These are phyloP conservation scores for Gortyna flavago DNA, from an alignment of 2,888 invertebrate genomes.

Conservation along the genomic window DNA sequence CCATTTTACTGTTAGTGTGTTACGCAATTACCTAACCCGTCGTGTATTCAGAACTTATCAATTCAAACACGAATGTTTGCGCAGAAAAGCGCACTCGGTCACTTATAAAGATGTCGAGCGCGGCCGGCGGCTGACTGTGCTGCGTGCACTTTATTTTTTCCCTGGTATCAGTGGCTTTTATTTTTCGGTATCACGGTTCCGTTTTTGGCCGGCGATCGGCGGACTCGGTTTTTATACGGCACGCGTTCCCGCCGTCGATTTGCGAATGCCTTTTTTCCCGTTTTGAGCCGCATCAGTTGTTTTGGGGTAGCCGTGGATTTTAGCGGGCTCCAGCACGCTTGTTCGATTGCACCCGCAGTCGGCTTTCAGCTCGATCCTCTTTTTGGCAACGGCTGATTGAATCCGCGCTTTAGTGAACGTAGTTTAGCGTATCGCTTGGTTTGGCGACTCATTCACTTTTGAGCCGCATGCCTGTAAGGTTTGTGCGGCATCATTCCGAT, in stretches of 20 bases:
- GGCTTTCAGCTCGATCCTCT: constrained; percentile 78
- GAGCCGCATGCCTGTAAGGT: constrained; percentile 73
- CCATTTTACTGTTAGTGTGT: background rate
- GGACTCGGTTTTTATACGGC: constrained; percentile 88
- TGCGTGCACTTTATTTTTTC: constrained; percentile 86
- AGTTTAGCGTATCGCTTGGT: constrained; percentile 85
- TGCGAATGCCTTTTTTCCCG: constrained; percentile 86
- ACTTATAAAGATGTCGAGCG: constrained; percentile 83
- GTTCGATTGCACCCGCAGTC: constrained; percentile 87
- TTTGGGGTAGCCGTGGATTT: constrained; percentile 88
- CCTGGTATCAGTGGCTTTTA: constrained; percentile 87
- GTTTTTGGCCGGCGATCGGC: constrained; percentile 88
- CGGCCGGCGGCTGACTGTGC: constrained; percentile 71
- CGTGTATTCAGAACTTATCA: constrained; percentile 24
- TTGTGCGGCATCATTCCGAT: constrained; percentile 72
- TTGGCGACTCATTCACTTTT: constrained; percentile 86
- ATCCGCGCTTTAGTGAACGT: constrained; percentile 88
- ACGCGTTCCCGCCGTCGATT: constrained; percentile 85
- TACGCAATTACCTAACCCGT: background rate
- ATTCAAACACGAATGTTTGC: constrained; percentile 53
- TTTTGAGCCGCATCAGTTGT: constrained; percentile 87
- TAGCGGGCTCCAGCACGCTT: constrained; percentile 82
- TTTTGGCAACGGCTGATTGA: constrained; percentile 86
- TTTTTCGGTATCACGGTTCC: constrained; percentile 90
- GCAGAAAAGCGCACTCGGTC: constrained; percentile 68